A percentile compares a stretch with the other conserved stretches of the same genome.
phyloP scores from a whole-genome alignment of 2,888 invertebrate genomes.

The Ischnura elegans region DNA sequence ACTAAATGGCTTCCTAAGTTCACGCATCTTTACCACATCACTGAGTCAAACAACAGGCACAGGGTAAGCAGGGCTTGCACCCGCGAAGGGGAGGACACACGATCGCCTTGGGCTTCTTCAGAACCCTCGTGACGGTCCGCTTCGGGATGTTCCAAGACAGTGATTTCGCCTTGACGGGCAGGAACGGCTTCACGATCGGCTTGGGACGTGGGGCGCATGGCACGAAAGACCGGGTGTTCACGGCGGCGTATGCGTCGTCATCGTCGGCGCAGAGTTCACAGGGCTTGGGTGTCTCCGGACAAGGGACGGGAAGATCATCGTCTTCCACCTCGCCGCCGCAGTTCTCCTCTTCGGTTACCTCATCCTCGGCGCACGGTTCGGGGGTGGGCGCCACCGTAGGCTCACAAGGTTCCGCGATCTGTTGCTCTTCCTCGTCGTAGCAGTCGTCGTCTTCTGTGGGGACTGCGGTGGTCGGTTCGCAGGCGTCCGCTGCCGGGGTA shows the following conservation, averaged over 20 bases:
- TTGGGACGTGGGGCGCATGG: not conserved
- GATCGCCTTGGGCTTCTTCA: not conserved
- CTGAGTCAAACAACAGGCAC: too few relatives aligned
- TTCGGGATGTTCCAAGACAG: not conserved
- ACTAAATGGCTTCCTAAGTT: too few relatives aligned
- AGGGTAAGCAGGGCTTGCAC: not conserved
- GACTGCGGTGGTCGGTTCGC: not conserved
- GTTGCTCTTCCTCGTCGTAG: not conserved
- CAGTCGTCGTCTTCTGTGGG: not conserved
- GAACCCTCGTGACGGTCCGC: not conserved
- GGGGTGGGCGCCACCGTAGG: not conserved
- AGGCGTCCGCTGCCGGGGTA: not conserved
- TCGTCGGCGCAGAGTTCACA: not conserved
- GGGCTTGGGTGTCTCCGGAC: not conserved
- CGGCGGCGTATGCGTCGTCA: not conserved
- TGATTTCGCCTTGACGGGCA: not conserved
- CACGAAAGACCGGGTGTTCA: not conserved
- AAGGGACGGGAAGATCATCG: not conserved
- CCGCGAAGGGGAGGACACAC: not conserved
- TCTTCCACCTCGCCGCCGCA: not conserved
- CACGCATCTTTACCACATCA: too few relatives aligned
- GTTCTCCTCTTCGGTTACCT: not conserved
- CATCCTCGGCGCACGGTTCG: not conserved
- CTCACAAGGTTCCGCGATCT: not conserved
- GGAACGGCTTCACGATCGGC: not conserved